Base-by-base conservation (phyloP, 2,888 invertebrate species). In the Eilema griseolum region DNA sequence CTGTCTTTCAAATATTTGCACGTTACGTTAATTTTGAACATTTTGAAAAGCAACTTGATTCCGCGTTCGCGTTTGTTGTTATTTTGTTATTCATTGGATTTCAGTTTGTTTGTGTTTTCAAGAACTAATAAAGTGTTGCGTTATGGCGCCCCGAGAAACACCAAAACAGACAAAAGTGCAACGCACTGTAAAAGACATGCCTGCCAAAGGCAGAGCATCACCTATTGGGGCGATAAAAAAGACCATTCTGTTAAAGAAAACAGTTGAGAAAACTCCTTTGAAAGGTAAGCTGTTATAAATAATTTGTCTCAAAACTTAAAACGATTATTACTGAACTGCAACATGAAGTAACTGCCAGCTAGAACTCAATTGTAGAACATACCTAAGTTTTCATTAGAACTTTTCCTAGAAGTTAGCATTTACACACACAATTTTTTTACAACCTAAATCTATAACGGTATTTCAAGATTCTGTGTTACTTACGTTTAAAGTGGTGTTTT, bases 61-160 rank as follows among this genome's bases (percentile, higher is more conserved):
- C 16, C 41, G 4, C 14, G 16, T 20, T 24, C 62, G 37, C 31
- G 20, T 14, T 12, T 37, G 14, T 23, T 37, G 31, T 10, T 12
- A 41, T 61, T 56, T 61, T 52, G 52, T 23, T 52, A 28, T 67
- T 31, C 16, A 31, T 56, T 20, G 24, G 23, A 24, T 24, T 12
- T 57, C 11, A 12, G 26, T 14, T 41, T 16, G 41, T 41, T 41
- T 41, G 14, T 41, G 41, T 41, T 41, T 16, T 41, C 16, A 41
- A 16, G 14, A 41, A 14, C 41, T 41, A 41, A 28, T 24, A 65
- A 70, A 37, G 33, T 28, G 59, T 68, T 68, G 65, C 56, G 57
- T 56, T 70, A 94, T 94, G 94, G 93, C 93, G 67, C 93, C 94
- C 28, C 85, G 89, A 80, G 90, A 91, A 80, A 86, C 86, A 23